These are phyloP conservation scores for Campaea margaritaria DNA, from an alignment of 2,888 invertebrate genomes.

Conservation along the genomic window DNA sequence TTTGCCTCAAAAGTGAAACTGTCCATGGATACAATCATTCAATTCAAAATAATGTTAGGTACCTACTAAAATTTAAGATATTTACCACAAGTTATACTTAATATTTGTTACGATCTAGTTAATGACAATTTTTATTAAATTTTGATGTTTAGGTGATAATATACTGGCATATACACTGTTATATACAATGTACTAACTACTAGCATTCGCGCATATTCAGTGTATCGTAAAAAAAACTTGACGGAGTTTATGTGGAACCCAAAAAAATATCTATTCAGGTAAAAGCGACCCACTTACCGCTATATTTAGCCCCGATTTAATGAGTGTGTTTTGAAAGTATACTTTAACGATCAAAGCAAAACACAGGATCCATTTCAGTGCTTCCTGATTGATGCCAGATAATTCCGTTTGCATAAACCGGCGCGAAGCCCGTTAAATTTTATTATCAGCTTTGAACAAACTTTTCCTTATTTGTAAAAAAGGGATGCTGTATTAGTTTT, in stretches of 20 bases:
- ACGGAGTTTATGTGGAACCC: too few relatives aligned
- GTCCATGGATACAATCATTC: too few relatives aligned
- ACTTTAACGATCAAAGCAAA: slow-evolving; percentile 25
- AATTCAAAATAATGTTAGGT: too few relatives aligned
- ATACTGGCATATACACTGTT: too few relatives aligned
- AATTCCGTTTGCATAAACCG: slow-evolving; percentile 35
- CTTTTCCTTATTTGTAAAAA: slow-evolving; percentile 39
- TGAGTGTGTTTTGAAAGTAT: slow-evolving; percentile 12
- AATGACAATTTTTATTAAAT: too few relatives aligned
- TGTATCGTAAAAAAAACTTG: background rate
- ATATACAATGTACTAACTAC: too few relatives aligned
- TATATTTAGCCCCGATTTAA: slow-evolving; percentile 19
- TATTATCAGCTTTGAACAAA: slow-evolving; percentile 40
- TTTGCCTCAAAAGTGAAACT: too few relatives aligned
- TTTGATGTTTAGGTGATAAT: too few relatives aligned
- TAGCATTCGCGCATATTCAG: too few relatives aligned
- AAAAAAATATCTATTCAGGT: background rate
- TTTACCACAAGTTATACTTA: too few relatives aligned
- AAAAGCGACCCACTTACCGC: slow-evolving; percentile 8
- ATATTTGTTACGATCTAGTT: too few relatives aligned
- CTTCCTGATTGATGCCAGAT: slow-evolving; percentile 30
- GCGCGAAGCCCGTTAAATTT: slow-evolving; percentile 35
- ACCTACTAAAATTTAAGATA: too few relatives aligned
- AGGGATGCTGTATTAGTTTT: slow-evolving; percentile 39
- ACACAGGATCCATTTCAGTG: slow-evolving; percentile 21